phyloP scores from a whole-genome alignment of 2,888 invertebrate species.

The Noctua fimbriata region DNA sequence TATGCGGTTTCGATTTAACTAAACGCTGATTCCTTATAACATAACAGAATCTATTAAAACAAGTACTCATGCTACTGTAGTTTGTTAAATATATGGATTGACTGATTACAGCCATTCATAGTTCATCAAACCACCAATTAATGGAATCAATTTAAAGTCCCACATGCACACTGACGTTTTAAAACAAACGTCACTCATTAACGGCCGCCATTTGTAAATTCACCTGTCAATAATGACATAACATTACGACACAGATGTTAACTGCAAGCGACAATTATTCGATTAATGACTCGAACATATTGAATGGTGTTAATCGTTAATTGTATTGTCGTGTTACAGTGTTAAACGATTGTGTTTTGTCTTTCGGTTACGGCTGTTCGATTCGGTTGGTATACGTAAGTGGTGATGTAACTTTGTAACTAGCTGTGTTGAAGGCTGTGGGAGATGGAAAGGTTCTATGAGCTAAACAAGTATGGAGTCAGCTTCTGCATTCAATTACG shows the following conservation, averaged over 20 bases:
- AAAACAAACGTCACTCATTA: slow-evolving; percentile 47
- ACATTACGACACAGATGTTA: slow-evolving; percentile 59
- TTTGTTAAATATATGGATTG: not conserved
- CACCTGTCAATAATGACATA: slow-evolving; percentile 55
- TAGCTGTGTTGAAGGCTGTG: not conserved
- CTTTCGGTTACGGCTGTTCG: slow-evolving; percentile 18
- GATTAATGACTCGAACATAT: slow-evolving; percentile 60
- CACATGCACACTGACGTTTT: slow-evolving; percentile 31
- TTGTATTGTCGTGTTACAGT: slow-evolving; percentile 53
- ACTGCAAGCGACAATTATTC: slow-evolving; percentile 69
- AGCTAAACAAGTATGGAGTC: not conserved
- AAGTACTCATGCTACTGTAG: not conserved
- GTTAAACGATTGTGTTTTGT: slow-evolving; percentile 48
- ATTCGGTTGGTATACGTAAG: slow-evolving; percentile 15
- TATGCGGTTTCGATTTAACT: not conserved
- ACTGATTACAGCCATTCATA: slow-evolving; percentile 19
- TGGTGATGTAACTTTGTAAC: slow-evolving; percentile 23
- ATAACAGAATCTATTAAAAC: not conserved
- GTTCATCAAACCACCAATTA: slow-evolving; percentile 9
- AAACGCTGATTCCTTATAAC: not conserved
- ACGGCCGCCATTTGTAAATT: slow-evolving; percentile 44
- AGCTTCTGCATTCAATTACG: not conserved
- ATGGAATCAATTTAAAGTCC: slow-evolving; percentile 12
- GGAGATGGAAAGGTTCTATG: slow-evolving; percentile 1
- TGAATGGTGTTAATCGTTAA: slow-evolving; percentile 60